phyloP scores from a whole-genome alignment of 2,888 invertebrate genomes.

The Temnothorax rugatulus region DNA sequence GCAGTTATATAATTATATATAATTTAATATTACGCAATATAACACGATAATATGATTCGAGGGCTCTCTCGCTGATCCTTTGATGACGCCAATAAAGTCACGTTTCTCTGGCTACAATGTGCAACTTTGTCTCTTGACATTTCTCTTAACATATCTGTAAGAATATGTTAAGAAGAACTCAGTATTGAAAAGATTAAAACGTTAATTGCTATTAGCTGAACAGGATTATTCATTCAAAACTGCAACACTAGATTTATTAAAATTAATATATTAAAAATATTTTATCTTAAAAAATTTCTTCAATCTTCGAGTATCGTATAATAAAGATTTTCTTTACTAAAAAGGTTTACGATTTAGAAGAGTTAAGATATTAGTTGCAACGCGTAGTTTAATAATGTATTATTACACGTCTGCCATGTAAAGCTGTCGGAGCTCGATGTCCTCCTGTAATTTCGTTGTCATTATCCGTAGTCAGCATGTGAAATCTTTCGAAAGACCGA shows the following conservation, averaged over 20 bases:
- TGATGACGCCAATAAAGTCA: conserved; percentile 4
- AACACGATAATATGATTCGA: conserved; percentile 18
- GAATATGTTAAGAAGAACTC: neutral
- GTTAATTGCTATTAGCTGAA: neutral
- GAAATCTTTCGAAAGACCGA: conserved; percentile 48
- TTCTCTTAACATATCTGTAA: neutral
- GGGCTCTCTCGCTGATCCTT: conserved; percentile 9
- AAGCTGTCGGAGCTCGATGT: neutral
- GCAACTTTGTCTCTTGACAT: neutral
- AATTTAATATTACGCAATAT: conserved; percentile 25
- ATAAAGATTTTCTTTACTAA: neutral
- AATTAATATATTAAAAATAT: neutral
- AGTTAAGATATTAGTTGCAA: neutral
- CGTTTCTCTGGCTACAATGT: neutral
- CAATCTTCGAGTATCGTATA: neutral
- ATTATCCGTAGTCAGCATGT: conserved; percentile 23
- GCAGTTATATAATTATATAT: conserved; percentile 19
- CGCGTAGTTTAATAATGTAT: neutral
- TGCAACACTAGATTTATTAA: neutral
- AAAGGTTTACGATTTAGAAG: neutral
- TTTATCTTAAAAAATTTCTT: neutral
- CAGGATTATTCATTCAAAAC: neutral
- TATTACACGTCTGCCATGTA: neutral
- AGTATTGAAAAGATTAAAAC: neutral
- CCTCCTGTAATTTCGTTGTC: conserved; percentile 28